A percentile compares a stretch with the other conserved stretches of the same genome.
These are phyloP conservation scores for Zenarchopterus dispar DNA, from an alignment of 2,797 vertebrate species.

Conservation along the genomic window DNA sequence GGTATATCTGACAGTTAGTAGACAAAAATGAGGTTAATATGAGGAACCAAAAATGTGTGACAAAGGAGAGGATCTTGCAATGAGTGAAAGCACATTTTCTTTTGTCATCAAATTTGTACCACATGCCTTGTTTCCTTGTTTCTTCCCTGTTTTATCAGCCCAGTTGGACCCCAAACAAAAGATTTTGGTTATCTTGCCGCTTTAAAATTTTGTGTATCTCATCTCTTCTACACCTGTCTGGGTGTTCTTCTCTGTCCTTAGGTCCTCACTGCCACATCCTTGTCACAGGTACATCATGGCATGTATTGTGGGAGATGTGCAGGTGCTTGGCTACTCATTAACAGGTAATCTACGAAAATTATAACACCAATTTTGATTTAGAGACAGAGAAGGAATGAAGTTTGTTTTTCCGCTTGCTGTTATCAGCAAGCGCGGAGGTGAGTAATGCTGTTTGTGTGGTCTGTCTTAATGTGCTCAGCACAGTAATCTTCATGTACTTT, in stretches of 20 bases:
- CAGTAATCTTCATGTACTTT: slow-evolving; percentile 77
- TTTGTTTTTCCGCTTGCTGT: slow-evolving; percentile 35
- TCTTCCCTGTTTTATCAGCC: neutral
- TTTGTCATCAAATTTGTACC: neutral
- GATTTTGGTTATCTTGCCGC: neutral
- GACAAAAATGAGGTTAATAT: no score
- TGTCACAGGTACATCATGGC: neutral
- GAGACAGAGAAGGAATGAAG: slow-evolving; percentile 39
- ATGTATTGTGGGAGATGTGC: neutral
- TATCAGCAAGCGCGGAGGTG: slow-evolving; percentile 57
- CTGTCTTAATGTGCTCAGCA: slow-evolving; percentile 64
- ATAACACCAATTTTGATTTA: slow-evolving; percentile 46
- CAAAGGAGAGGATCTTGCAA: no score
- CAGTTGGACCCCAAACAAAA: no score
- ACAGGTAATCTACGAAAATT: slow-evolving; percentile 27
- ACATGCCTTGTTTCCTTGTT: neutral
- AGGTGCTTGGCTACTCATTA: slow-evolving; percentile 1
- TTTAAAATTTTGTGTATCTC: neutral
- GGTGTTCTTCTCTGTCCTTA: neutral
- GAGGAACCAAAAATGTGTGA: no score
- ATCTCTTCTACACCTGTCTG: neutral
- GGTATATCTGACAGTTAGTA: no score
- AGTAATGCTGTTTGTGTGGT: slow-evolving; percentile 67
- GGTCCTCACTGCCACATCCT: neutral
- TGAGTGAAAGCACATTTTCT: neutral